These are phyloP conservation scores for Agriotes lineatus DNA, from an alignment of 2,888 invertebrate genomes.

Conservation along the genomic window DNA sequence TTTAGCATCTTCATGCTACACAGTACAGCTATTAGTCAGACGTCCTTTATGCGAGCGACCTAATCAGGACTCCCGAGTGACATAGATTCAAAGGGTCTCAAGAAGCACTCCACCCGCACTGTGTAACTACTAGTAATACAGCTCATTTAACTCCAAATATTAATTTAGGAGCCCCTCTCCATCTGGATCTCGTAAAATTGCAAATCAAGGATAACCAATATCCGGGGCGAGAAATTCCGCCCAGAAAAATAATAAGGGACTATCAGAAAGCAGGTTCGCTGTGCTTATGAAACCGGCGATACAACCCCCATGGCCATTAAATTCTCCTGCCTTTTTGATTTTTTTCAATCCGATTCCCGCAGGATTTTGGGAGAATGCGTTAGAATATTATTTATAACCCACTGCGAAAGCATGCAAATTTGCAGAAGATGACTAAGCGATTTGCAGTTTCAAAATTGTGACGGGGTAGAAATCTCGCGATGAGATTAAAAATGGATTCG, in stretches of 20 bases:
- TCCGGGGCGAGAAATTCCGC: neutral
- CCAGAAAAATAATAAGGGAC: constrained; percentile 2
- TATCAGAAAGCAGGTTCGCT: neutral
- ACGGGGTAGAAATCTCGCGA: no score
- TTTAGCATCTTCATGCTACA: constrained; percentile 10
- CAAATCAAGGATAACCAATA: constrained; percentile 17
- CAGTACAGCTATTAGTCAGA: constrained; percentile 25
- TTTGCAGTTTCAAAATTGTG: no score
- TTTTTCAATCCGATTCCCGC: no score
- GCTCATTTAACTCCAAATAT: constrained; percentile 26
- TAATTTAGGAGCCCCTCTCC: constrained; percentile 13
- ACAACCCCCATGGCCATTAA: constrained; percentile 6
- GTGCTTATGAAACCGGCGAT: neutral
- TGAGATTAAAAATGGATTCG: no score
- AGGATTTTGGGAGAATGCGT: no score
- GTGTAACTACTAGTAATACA: constrained; percentile 31
- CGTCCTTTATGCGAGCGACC: constrained; percentile 25
- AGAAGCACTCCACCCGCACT: constrained; percentile 26
- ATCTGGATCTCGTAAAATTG: constrained; percentile 2
- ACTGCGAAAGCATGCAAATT: no score
- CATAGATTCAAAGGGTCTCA: constrained; percentile 30
- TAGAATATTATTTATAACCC: no score
- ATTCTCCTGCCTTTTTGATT: constrained; percentile 15
- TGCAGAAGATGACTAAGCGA: no score
- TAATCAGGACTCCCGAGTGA: constrained; percentile 28